These are phyloP conservation scores for Damaliscus lunatus DNA, from an alignment of 2,113 vertebrate genomes.

Conservation along the genomic window DNA sequence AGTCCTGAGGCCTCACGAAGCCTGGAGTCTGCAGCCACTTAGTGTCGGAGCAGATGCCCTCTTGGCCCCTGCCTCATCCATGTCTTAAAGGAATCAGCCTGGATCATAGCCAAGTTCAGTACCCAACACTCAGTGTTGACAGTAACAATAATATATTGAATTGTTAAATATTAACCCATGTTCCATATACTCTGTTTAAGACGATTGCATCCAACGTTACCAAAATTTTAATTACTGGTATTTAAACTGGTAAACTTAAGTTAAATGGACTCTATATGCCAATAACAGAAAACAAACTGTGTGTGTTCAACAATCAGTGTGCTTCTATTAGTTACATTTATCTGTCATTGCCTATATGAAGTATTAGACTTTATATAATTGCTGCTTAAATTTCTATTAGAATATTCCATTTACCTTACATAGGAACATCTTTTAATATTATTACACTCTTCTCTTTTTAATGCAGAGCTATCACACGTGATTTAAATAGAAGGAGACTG, in stretches of 20 bases:
- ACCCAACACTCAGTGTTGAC: neutral
- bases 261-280: neutral
- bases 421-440: conserved; percentile 37
- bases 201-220: neutral
- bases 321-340: neutral
- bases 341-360: neutral
- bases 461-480: conserved; percentile 38
- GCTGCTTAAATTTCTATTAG: conserved; percentile 32
- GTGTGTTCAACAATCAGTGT: neutral
- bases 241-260: neutral
- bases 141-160: neutral
- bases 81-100: neutral
- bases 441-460: conserved; percentile 31
- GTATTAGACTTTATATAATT: neutral
- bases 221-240: neutral
- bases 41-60: neutral
- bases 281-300: neutral
- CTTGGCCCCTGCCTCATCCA: neutral
- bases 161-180: neutral
- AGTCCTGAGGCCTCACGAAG: neutral
- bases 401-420: conserved; percentile 11
- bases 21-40: neutral
- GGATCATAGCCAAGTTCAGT: neutral
- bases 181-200: neutral
- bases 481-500: conserved; percentile 62